These are phyloP conservation scores for Amblyteles armatorius DNA, from an alignment of 2,888 invertebrate genomes.

Conservation along the genomic window DNA sequence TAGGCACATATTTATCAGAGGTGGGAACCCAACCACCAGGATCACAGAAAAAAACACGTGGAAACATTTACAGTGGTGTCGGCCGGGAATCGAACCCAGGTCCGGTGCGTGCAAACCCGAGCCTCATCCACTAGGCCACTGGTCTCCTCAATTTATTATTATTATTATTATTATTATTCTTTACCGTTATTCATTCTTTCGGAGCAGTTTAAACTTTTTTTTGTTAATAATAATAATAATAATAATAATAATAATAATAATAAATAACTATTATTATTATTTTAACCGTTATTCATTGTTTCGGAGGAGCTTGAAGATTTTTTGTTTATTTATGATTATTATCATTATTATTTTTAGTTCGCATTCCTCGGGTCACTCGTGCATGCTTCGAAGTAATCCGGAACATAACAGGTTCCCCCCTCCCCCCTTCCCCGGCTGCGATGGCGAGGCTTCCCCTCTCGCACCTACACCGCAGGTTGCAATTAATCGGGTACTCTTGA, in stretches of 20 bases:
- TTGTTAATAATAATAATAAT: background rate
- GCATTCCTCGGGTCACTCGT: constrained; percentile 37
- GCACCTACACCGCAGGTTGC: constrained; percentile 35
- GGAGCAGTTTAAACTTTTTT: background rate
- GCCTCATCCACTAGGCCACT: too few species aligned
- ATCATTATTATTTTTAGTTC: background rate
- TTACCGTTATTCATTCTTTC: constrained; percentile 53
- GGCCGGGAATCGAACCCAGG: too few species aligned
- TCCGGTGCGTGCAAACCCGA: too few species aligned
- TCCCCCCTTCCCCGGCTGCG: constrained; percentile 6
- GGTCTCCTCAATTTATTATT: too few species aligned
- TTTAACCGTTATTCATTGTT: too few species aligned
- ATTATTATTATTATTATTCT: too few species aligned
- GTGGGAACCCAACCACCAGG: too few species aligned
- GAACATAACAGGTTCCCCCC: constrained; percentile 78
- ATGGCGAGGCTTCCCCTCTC: constrained; percentile 52
- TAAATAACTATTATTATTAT: too few species aligned
- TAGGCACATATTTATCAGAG: too few species aligned
- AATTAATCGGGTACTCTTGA: constrained; percentile 68
- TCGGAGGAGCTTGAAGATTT: background rate
- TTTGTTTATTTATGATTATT: background rate
- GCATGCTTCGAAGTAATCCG: constrained; percentile 67
- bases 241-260: too few species aligned
- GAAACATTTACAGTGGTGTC: too few species aligned
- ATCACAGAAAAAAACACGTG: too few species aligned